phyloP scores from a whole-genome alignment of 2,113 vertebrate species.

The Girardinichthys multiradiatus region DNA sequence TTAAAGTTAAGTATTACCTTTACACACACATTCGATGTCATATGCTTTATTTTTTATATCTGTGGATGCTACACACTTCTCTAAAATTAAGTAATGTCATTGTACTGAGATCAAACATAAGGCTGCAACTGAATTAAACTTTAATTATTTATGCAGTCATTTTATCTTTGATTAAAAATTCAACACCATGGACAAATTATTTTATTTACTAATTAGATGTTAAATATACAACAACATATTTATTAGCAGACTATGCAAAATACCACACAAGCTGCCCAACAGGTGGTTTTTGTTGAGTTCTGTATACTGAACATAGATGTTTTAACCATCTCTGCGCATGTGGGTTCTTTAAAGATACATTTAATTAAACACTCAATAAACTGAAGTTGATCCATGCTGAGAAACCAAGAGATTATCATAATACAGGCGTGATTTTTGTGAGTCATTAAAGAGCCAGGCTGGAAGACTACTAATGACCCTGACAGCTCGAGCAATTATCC shows the following conservation, averaged over 20 bases:
- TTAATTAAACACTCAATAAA: slow-evolving; percentile 41
- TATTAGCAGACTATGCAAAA: slow-evolving; percentile 3
- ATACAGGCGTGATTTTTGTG: slow-evolving; percentile 28
- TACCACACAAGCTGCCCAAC: neutral
- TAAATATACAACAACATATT: neutral
- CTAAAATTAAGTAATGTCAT: neutral
- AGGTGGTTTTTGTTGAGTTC: slow-evolving; percentile 11
- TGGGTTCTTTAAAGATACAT: slow-evolving; percentile 15
- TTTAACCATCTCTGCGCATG: slow-evolving; percentile 5
- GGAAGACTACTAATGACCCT: slow-evolving; percentile 59
- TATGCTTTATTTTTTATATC: neutral
- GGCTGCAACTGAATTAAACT: neutral
- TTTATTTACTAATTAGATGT: neutral
- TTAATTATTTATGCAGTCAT: neutral
- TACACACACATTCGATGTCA: neutral
- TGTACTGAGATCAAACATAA: neutral
- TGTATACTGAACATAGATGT: neutral
- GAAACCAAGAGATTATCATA: slow-evolving; percentile 39
- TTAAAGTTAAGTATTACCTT: neutral
- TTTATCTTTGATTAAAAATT: neutral
- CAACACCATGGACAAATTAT: neutral
- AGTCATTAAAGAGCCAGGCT: slow-evolving; percentile 45
- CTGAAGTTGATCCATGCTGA: slow-evolving; percentile 18
- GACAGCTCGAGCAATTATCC: slow-evolving; percentile 53
- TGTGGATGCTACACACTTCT: neutral